Base-by-base conservation (phyloP, 1,140 invertebrate genomes). In the Atta texana region DNA sequence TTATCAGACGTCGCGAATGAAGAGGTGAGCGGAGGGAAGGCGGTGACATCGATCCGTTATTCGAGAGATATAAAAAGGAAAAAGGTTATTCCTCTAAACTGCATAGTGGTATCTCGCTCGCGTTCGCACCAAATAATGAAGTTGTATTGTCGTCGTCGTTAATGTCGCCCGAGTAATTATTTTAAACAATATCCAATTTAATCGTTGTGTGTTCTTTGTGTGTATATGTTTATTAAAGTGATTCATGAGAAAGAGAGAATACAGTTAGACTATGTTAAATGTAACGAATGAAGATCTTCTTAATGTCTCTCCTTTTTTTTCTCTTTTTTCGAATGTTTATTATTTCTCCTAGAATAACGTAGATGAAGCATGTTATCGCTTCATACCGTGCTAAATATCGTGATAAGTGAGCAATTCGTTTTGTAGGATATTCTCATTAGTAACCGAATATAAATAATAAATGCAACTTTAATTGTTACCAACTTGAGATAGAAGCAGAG, bases 21-120 rank as follows among this genome's bases (percentile, higher is more conserved):
- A 80, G 63, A 57, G 34, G 12, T 16, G 76, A 34, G n/a, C 0
- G 72, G 44, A 24, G 10, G 63, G 31, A 12, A 14, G 24, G 24
- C 57, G 3, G 21, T 18, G 39, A 39, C 68, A 69, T 89, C 76
- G 75, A 76, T 89, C 75, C 75, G 85, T 89, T 89, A 81, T 89
- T 88, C 78, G 82, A 66, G 81, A 64, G 16, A 53, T 44, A 68
- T 68, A 72, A 18, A 72, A 53, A 53, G 28, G n/a, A 85, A 59
- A 68, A 57, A 85, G 61, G 14, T 53, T 28, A 53, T 53, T 82
- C 24, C 78, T 82, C 78, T 59, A 82, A 82, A 34, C 14, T 16
- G 78, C 66, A 24, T 59, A n/a, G 34, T 34, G 31, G 10, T 18
- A 18, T 44, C 18, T 81, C 24, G 49, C 16, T 81, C 18, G 44